phyloP scores from a whole-genome alignment of 1,140 invertebrate species.

The Zaprionus camerounensis region DNA sequence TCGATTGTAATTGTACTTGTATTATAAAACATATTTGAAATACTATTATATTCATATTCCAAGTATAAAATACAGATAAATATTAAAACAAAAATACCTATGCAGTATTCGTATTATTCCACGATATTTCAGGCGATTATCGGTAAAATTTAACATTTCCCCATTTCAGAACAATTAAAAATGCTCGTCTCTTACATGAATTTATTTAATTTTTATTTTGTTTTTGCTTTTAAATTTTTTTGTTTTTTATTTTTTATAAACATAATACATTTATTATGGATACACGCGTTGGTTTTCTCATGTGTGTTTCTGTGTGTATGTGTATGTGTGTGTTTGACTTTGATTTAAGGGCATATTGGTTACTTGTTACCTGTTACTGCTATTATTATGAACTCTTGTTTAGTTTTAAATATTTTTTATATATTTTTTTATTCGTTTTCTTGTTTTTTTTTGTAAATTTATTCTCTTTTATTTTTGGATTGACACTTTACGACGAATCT shows the following conservation, averaged over 20 bases:
- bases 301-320: slow-evolving; percentile 51
- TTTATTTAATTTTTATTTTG: slow-evolving; percentile 82
- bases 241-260: slow-evolving; percentile 75
- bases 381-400: slow-evolving; percentile 58
- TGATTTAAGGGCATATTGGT: slow-evolving; percentile 78
- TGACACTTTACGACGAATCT: slow-evolving; percentile 56
- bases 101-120: not conserved
- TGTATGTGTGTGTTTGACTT: slow-evolving; percentile 65
- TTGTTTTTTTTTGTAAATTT: slow-evolving; percentile 59
- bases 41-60: slow-evolving; percentile 77
- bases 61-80: slow-evolving; percentile 77
- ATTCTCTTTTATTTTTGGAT: slow-evolving; percentile 69
- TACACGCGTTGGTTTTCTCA: slow-evolving; percentile 44
- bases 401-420: slow-evolving; percentile 52
- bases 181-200: slow-evolving; percentile 57
- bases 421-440: slow-evolving; percentile 18
- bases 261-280: slow-evolving; percentile 84
- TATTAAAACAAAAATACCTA: slow-evolving; percentile 57
- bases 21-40: slow-evolving; percentile 73
- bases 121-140: not conserved
- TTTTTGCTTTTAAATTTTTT: slow-evolving; percentile 78
- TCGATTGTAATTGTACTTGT: slow-evolving; percentile 76
- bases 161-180: not conserved
- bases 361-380: slow-evolving; percentile 57
- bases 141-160: not conserved